A percentile compares a stretch with the other conserved stretches of the same genome.
Evolutionary conservation across 2,797 vertebrate species (phyloP).

Genomic region (Ctenosaura bakeri): DNA sequence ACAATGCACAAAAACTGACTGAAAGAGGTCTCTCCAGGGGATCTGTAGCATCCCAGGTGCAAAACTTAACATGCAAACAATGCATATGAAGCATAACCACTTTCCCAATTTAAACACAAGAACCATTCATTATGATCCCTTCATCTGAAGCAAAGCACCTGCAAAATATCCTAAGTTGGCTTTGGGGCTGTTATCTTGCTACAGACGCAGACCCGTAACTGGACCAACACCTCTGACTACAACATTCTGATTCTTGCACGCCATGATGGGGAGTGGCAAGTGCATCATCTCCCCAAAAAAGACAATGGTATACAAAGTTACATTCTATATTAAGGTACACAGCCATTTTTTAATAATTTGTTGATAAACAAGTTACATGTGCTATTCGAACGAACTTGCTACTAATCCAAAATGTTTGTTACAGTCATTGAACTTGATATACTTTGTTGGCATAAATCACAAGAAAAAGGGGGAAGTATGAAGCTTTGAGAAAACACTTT

Average conservation of each 20-base stretch:
- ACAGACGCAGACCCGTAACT: background rate
- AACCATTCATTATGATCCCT: background rate
- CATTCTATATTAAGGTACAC: too few species aligned
- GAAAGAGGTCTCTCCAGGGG: background rate
- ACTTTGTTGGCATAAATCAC: too few species aligned
- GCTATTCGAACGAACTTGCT: too few species aligned
- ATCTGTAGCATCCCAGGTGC: background rate
- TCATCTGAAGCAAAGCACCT: background rate
- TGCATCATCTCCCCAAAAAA: background rate
- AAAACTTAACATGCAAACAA: background rate
- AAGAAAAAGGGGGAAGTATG: too few species aligned
- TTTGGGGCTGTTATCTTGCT: background rate
- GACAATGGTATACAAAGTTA: too few species aligned
- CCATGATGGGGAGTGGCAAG: background rate
- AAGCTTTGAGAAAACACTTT: background rate
- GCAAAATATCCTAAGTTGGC: background rate
- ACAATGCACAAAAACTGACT: fast-evolving
- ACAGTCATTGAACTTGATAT: too few species aligned
- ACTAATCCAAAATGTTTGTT: too few species aligned
- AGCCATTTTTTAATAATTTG: too few species aligned
- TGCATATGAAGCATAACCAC: too few species aligned
- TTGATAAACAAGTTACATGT: too few species aligned
- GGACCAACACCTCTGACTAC: background rate
- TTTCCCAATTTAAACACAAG: background rate
- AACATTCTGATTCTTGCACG: background rate